Conservation (phyloP, 2,113 vertebrate genomes). For the Copsychus sechellarum region DNA sequence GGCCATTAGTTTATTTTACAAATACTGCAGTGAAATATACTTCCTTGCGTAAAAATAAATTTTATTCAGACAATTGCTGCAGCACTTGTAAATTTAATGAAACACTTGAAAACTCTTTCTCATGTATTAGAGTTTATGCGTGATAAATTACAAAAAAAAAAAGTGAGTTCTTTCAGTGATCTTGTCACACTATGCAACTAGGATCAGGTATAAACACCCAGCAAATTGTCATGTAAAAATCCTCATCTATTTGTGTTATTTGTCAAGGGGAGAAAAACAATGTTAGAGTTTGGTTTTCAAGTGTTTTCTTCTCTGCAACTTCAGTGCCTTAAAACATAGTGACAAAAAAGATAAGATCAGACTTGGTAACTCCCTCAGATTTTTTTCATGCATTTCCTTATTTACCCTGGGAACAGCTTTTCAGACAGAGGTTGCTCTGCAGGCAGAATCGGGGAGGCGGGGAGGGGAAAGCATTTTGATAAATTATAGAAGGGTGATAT, state of each 20-base stretch:
- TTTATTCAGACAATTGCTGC: neutral
- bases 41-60: conserved; percentile 17
- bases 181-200: neutral
- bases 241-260: neutral
- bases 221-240: neutral
- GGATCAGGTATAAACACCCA: neutral
- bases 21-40: neutral
- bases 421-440: conserved; percentile 22
- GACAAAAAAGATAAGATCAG: conserved; percentile 45
- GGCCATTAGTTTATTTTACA: neutral
- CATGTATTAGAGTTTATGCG: neutral
- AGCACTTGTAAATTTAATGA: conserved; percentile 17
- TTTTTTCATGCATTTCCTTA: conserved; percentile 66
- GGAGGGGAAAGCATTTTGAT: neutral
- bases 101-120: neutral
- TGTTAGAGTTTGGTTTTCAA: neutral
- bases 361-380: conserved; percentile 36
- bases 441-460: neutral
- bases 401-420: conserved; percentile 42
- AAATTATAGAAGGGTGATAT: neutral
- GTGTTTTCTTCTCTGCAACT: neutral
- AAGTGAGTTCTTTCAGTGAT: neutral
- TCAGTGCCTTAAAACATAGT: conserved; percentile 22
- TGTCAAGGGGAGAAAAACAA: neutral
- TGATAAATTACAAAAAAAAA: neutral